phyloP scores from a whole-genome alignment of 2,797 vertebrate species.

The Benthosema pterotum region DNA sequence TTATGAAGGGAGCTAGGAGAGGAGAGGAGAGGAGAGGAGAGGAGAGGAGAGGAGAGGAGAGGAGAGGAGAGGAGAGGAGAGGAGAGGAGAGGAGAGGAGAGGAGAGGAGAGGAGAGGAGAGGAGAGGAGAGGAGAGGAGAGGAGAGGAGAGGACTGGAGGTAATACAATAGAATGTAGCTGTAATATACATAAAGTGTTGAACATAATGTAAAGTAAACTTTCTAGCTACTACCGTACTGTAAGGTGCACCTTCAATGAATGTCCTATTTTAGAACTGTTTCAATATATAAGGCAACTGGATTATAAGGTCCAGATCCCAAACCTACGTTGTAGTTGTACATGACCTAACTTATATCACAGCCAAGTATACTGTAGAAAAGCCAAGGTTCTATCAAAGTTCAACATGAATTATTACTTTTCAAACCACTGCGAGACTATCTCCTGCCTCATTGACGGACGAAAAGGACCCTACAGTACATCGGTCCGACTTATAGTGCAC shows the following conservation, averaged over 20 bases:
- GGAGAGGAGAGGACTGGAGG: neutral
- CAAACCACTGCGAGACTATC: slow-evolving; percentile 39
- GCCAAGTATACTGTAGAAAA: too few relatives aligned
- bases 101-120: neutral
- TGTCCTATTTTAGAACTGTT: too few relatives aligned
- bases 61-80: neutral
- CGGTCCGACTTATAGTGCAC: slow-evolving; percentile 45
- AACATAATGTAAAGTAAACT: neutral
- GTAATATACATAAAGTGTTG: slow-evolving; percentile 6
- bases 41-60: neutral
- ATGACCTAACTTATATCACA: too few relatives aligned
- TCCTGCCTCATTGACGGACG: slow-evolving; percentile 52
- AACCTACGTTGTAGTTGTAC: too few relatives aligned
- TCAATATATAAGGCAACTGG: too few relatives aligned
- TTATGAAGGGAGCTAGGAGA: neutral
- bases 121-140: neutral
- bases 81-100: neutral
- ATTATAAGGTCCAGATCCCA: too few relatives aligned
- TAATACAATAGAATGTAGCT: neutral
- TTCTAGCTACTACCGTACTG: too few relatives aligned
- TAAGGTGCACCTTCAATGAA: too few relatives aligned
- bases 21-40: neutral
- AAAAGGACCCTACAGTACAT: slow-evolving; percentile 48
- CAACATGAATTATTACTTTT: slow-evolving; percentile 10
- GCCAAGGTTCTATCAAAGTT: too few relatives aligned